phyloP scores from a whole-genome alignment of 2,113 vertebrate genomes.

The Todiramphus saurophagus region DNA sequence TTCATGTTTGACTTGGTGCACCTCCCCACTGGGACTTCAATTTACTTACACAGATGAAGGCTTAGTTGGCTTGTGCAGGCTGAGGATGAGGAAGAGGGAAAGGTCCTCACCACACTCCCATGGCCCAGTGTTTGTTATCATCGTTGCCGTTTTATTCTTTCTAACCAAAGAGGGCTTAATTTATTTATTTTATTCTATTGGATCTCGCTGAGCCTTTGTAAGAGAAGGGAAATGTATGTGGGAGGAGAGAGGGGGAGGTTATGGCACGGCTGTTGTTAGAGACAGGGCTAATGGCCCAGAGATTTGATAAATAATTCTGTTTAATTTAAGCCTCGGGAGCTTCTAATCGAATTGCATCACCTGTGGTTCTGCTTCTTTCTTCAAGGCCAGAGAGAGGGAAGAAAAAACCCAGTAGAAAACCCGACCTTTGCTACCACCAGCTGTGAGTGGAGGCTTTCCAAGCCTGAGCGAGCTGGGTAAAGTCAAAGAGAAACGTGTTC shows the following conservation, averaged over 20 bases:
- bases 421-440: background rate
- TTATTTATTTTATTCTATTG: background rate
- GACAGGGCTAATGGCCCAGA: background rate
- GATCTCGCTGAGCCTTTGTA: background rate
- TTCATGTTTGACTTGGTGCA: background rate
- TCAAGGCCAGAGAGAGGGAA: background rate
- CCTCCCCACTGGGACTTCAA: rapidly evolving
- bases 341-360: conserved; percentile 51
- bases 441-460: conserved; percentile 10
- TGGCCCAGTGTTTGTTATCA: background rate
- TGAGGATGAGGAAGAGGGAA: background rate
- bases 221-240: background rate
- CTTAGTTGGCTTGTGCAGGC: background rate
- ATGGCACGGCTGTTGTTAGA: background rate
- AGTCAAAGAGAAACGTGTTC: background rate
- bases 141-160: background rate
- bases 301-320: conserved; percentile 54
- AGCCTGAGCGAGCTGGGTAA: background rate
- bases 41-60: background rate
- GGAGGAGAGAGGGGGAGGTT: background rate
- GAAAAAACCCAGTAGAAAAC: background rate
- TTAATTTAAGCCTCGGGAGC: conserved; percentile 32
- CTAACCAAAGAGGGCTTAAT: background rate
- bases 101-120: background rate
- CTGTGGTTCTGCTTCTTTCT: conserved; percentile 39